Evolutionary conservation across 1,140 invertebrate species (phyloP).

Genomic region (silkworm (Bombyx mori)): DNA sequence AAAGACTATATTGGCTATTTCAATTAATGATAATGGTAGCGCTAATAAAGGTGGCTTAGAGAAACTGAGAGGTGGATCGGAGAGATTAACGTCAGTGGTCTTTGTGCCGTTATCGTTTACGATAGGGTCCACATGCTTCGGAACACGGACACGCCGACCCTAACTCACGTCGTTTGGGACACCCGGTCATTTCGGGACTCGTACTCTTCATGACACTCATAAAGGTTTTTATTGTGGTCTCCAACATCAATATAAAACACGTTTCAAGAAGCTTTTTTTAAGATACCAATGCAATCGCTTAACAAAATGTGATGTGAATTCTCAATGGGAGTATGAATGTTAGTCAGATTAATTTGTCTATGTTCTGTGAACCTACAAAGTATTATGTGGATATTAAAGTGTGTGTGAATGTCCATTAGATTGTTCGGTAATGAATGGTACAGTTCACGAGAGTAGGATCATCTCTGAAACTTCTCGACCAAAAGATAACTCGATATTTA

Average conservation of each 20-base stretch:
- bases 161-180: slow-evolving; percentile 40
- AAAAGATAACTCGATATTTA: too few relatives aligned
- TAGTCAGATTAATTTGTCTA: background rate
- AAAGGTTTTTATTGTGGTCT: slow-evolving; percentile 37
- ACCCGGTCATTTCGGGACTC: slow-evolving; percentile 28
- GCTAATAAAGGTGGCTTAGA: slow-evolving; percentile 34
- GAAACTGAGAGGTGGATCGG: slow-evolving; percentile 33
- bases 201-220: slow-evolving; percentile 37
- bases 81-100: slow-evolving; percentile 44
- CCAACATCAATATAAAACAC: slow-evolving; percentile 27
- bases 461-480: background rate
- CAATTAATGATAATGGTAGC: slow-evolving; percentile 29
- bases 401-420: slow-evolving; percentile 4
- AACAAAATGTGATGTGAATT: too few relatives aligned
- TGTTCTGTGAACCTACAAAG: background rate
- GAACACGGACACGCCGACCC: slow-evolving; percentile 25
- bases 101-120: slow-evolving; percentile 42
- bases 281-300: too few relatives aligned
- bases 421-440: slow-evolving; percentile 8
- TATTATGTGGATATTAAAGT: slow-evolving; percentile 2
- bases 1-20: slow-evolving; percentile 24
- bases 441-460: slow-evolving; percentile 7
- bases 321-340: too few relatives aligned
- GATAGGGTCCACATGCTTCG: slow-evolving; percentile 21
- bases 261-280: background rate